Base-by-base conservation (phyloP, 2,888 invertebrate species). In the Ariolimax columbianus region DNA sequence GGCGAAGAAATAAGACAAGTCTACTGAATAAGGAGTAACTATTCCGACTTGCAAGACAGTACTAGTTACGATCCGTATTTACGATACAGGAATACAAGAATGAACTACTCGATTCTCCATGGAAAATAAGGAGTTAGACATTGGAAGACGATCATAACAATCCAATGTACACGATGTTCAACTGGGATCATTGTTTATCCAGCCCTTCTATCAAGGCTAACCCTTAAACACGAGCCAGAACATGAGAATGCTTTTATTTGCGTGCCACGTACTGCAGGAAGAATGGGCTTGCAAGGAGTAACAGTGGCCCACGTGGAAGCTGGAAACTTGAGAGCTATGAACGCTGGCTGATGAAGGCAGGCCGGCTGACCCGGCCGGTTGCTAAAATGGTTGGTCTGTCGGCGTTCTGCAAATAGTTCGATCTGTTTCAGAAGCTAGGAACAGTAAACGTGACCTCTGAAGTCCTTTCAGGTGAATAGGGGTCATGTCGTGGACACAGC, bases 321-420 rank as follows among this genome's bases (percentile, higher is more conserved):
- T 47, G 17, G 75, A 47, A 66, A 66, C 26, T 33, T 30, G 33
- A 66, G 66, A 33, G 33, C 63, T 7, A 36, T 66, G 66, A 66
- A 19, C 33, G 17, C 30, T 33, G n/a, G 14, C 33, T 23, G 33
- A 33, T 66, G 7, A 33, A 66, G 66, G 17, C 33, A 23, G 66
- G 33, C 33, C 33, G 33, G 30, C 33, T 59, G 78, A 55, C 36
- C 59, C 63, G 73, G 30, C 38, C 73, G 2, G 19, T 6, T 40
- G n/a, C 0, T 2, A 26, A 26, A 73, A 40, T 40, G 26, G 6
- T 73, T 0, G 40, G 4, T 9, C 11, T 19, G 26, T 73, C 1
- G 23, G 14, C 43, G 17, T 55, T 82, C 63, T 36, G 75, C 51
- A 70, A 73, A 73, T 75, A 38, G 6, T 73, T 82, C 75, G 63